Evolutionary conservation across 1,140 invertebrate genomes (phyloP).

Genomic region (Pemphigus obesinymphae): DNA sequence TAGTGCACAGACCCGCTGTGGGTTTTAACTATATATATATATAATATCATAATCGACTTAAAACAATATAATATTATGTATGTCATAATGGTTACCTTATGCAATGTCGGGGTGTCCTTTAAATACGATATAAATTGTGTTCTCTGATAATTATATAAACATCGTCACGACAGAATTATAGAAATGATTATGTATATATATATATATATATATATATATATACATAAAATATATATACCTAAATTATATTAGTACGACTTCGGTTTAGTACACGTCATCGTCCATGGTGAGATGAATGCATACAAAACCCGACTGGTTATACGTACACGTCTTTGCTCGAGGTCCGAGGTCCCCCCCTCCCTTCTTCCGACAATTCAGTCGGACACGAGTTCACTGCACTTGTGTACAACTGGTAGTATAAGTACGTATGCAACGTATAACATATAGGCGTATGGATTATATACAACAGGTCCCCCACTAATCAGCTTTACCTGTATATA

Average conservation of each 20-base stretch:
- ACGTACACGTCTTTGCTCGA: neutral
- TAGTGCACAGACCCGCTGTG: too few relatives aligned
- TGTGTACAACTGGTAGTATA: neutral
- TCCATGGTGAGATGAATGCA: neutral
- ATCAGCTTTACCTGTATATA: neutral
- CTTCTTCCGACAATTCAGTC: neutral
- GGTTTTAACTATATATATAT: too few relatives aligned
- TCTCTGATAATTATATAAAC: neutral
- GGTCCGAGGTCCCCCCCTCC: neutral
- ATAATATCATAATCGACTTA: too few relatives aligned
- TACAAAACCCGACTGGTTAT: conserved; percentile 1
- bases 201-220: too few relatives aligned
- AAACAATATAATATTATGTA: too few relatives aligned
- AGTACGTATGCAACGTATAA: neutral
- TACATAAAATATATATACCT: too few relatives aligned
- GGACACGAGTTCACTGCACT: conserved; percentile 35
- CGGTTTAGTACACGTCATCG: neutral
- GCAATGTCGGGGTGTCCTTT: too few relatives aligned
- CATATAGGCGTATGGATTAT: neutral
- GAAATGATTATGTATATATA: too few relatives aligned
- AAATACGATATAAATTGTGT: too few relatives aligned
- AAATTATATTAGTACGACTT: too few relatives aligned
- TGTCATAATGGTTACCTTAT: too few relatives aligned
- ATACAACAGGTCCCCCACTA: neutral
- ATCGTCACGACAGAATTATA: neutral